phyloP scores from a whole-genome alignment of 2,888 invertebrate species.

The Lapara coniferarum region DNA sequence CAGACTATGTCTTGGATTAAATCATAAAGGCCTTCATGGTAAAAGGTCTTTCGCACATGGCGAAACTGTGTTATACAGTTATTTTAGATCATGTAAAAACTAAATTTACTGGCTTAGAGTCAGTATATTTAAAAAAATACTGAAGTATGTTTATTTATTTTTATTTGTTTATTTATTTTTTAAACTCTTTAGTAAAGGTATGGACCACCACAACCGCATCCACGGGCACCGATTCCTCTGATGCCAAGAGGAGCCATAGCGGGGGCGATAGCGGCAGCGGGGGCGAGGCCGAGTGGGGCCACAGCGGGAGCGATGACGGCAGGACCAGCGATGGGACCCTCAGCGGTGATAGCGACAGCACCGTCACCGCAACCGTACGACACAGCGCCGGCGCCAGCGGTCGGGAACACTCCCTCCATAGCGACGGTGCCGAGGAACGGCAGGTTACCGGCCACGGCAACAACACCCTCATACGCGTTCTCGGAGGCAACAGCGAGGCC shows the following conservation, averaged over 20 bases:
- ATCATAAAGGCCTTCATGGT: too few species aligned
- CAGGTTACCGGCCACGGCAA: constrained; percentile 22
- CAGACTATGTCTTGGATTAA: too few species aligned
- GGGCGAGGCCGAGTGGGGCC: constrained; percentile 36
- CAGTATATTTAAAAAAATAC: too few species aligned
- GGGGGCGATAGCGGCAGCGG: constrained; percentile 43
- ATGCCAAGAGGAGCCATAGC: constrained; percentile 29
- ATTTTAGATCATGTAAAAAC: too few species aligned
- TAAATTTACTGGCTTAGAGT: too few species aligned
- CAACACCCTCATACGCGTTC: constrained; percentile 23
- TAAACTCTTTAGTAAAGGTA: constrained; percentile 26
- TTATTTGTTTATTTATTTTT: neutral
- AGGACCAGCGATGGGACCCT: constrained; percentile 39
- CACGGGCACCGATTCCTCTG: constrained; percentile 39
- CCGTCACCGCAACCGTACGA: constrained; percentile 40
- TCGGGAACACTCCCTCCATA: constrained; percentile 27
- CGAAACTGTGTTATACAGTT: too few species aligned
- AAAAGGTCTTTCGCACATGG: too few species aligned
- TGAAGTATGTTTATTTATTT: too few species aligned
- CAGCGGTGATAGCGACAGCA: constrained; percentile 37
- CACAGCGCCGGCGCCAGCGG: constrained; percentile 26
- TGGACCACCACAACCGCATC: constrained; percentile 35
- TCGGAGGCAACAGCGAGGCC: constrained; percentile 41
- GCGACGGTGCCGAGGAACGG: constrained; percentile 28
- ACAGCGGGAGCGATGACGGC: constrained; percentile 33